Conservation (phyloP, 1,140 invertebrate genomes). For the Cydia fagiglandana region DNA sequence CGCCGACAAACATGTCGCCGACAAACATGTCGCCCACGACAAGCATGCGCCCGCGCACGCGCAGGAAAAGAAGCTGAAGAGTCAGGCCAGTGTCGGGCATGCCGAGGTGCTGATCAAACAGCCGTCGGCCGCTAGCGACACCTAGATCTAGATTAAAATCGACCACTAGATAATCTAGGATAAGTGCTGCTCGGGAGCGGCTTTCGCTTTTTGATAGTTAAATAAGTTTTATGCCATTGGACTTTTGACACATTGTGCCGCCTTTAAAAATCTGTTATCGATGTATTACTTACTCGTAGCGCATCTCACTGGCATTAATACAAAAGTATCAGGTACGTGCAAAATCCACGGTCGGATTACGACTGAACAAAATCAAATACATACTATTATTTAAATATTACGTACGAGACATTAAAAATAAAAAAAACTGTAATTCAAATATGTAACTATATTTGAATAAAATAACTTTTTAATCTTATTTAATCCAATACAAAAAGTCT, state of each 20-base stretch:
- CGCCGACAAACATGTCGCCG: conserved; percentile 38
- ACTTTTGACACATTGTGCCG: not conserved
- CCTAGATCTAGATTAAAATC: conserved; percentile 52
- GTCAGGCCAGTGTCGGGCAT: conserved; percentile 59
- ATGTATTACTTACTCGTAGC: too few species aligned
- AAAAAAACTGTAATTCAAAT: too few species aligned
- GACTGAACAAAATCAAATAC: too few species aligned
- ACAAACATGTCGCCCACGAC: conserved; percentile 33
- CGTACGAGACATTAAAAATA: too few species aligned
- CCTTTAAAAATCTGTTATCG: not conserved
- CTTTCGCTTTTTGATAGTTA: not conserved
- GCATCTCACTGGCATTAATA: too few species aligned
- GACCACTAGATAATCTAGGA: conserved; percentile 40
- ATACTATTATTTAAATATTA: too few species aligned
- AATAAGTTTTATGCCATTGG: not conserved
- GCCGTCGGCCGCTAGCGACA: conserved; percentile 64
- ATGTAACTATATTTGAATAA: not conserved
- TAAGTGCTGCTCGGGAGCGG: conserved; percentile 37
- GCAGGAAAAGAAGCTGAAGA: conserved; percentile 61
- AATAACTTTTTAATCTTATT: not conserved
- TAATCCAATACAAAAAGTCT: too few species aligned
- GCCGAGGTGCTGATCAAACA: conserved; percentile 62
- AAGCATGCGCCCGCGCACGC: conserved; percentile 39
- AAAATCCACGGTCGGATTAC: too few species aligned
- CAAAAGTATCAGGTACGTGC: too few species aligned